A percentile compares a stretch with the other conserved stretches of the same genome.
Conservation (phyloP, 2,113 vertebrate genomes). For the Canis aureus region DNA sequence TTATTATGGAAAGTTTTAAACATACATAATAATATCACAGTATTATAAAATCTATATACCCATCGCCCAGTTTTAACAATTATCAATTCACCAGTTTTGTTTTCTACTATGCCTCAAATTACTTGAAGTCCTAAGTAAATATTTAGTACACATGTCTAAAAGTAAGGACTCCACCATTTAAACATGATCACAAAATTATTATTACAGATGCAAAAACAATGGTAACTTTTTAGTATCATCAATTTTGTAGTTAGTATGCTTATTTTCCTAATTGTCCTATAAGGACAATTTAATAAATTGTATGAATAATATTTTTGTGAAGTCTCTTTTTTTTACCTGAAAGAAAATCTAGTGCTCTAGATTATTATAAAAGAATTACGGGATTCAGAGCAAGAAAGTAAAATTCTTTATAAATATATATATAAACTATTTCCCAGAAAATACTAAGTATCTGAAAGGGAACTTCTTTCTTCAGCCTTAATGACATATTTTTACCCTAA, state of each 20-base stretch:
- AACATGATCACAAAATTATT: background rate
- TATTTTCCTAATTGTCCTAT: background rate
- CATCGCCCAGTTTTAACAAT: background rate
- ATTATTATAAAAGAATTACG: constrained; percentile 7
- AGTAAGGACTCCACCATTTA: background rate
- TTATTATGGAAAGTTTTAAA: background rate
- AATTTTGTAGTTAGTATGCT: background rate
- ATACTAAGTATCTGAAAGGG: background rate
- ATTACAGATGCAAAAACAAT: background rate
- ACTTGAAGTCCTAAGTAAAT: constrained; percentile 35
- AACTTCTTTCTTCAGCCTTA: background rate
- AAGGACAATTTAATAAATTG: background rate
- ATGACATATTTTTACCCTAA: background rate
- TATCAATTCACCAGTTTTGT: background rate
- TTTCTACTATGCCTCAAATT: background rate
- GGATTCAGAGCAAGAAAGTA: background rate
- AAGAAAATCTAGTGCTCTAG: background rate
- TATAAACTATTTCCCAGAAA: background rate
- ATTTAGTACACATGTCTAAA: background rate
- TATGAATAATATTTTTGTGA: constrained; percentile 39
- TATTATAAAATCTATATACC: background rate
- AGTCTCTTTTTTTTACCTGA: background rate
- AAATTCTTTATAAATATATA: background rate
- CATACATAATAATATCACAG: background rate
- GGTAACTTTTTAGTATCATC: background rate